Base-by-base conservation (phyloP, 64 coral and sea anemone species). In the Cladopsammia gracilis region DNA sequence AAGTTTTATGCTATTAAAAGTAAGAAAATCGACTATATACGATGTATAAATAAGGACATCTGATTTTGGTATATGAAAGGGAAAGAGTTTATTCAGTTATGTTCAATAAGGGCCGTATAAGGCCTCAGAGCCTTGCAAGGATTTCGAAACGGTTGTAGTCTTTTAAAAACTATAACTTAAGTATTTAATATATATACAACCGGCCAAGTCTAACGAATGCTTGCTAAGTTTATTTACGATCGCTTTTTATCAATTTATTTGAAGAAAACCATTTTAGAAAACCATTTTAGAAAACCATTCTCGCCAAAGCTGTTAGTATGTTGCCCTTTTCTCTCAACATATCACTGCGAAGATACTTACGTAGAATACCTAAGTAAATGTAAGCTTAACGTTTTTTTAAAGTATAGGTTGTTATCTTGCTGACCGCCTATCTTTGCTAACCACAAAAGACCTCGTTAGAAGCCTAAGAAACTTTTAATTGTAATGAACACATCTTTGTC, bases 1-100 rank as follows among this genome's bases (percentile, higher is more conserved):
- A 67, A 24, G 22, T 84, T 84, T 84, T 84, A 84, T 84, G 80
- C 80, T 67, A 84, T 50, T 66, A 84, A 84, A 64, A 67, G 58
- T 84, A 79, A 79, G 34, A 67, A 44, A 66, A 67, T 84, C 44
- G 44, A 62, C 45, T 51, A 22, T 66, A 67, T 84, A 59, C 80
- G 18, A 84, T 82, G 64, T 84, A 84, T 67, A 56, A 56, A 48
- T 67, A 66, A 84, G 44, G 45, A 84, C 62, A 24, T n/a, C n/a
- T n/a, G n/a, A n/a, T 64, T 68, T 84, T 84, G 64, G 44, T 68
- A 67, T 84, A 44, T 67, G 47, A 75, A 49, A 14, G 58, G 57
- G 80, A 84, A 84, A 62, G 42, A 64, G 19, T 50, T 51, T 84
- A 67, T 84, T 84, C 43, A 84, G 13, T 84, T 65, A 67, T 67